Conservation (phyloP, 2,113 vertebrate genomes). For the Hemiscyllium ocellatum region DNA sequence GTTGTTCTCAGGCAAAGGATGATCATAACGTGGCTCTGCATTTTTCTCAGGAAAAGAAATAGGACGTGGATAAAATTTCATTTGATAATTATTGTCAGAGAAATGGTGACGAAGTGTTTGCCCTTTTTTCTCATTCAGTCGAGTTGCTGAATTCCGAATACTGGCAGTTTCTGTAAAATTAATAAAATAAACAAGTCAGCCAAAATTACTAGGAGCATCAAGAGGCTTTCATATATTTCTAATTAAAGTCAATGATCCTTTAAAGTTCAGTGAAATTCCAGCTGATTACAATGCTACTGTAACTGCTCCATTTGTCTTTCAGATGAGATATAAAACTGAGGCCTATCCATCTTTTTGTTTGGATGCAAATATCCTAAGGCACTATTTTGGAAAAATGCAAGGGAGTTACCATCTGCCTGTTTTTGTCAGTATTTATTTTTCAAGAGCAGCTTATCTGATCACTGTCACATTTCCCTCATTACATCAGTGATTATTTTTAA, state of each 20-base stretch:
- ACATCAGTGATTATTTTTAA: background rate
- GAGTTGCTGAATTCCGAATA: background rate
- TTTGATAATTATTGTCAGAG: background rate
- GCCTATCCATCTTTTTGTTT: background rate
- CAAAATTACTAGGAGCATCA: background rate
- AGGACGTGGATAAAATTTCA: background rate
- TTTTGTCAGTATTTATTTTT: background rate
- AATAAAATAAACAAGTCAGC: background rate
- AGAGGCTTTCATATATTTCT: background rate
- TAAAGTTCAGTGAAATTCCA: background rate
- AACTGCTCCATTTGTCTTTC: background rate
- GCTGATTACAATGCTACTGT: background rate
- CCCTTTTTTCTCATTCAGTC: background rate
- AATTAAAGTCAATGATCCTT: background rate
- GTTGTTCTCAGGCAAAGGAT: background rate
- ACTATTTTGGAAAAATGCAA: too few relatives aligned
- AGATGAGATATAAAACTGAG: background rate
- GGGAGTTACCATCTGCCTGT: background rate
- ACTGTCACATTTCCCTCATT: background rate
- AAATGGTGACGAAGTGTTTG: background rate
- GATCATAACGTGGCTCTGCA: background rate
- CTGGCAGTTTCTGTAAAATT: background rate
- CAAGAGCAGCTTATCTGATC: background rate
- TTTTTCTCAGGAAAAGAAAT: background rate
- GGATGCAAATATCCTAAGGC: background rate